Base-by-base conservation (phyloP, 2,888 invertebrate species). In the Galerucella calmariensis region DNA sequence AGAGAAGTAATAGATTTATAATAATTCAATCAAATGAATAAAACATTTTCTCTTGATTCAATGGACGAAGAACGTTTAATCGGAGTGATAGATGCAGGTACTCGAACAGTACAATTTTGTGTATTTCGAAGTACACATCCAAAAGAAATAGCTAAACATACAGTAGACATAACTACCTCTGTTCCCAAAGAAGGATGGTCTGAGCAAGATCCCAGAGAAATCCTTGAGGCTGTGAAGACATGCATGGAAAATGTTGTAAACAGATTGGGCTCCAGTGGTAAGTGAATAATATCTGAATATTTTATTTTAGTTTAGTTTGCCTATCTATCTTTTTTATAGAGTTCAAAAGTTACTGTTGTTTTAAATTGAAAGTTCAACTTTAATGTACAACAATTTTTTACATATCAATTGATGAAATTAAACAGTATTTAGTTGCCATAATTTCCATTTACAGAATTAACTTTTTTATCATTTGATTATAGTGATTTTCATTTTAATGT, bases 51-150 rank as follows among this genome's bases (percentile, higher is more conserved):
- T 44, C 20, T 63, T 63, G 35, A 63, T 44, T 41, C 11, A 56
- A 16, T 12, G 46, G 63, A 65, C 24, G 69, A 53, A 61, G 69
- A 69, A 46, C 68, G 74, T 12, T 65, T 97, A 53, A 91, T 99
- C 68, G 98, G 96, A 20, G 97, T 97, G 48, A 94, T 99, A 75
- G 97, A 98, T 86, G 97, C 97, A 85, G 98, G 98, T 77, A 98
- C 98, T n/a, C 94, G 95, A 82, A 95, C 95, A 1, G 85, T 88
- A 16, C 82, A 82, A 83, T 87, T 88, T 66, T 88, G 94, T 92
- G 90, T 95, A 78, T 95, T 92, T 86, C 92, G 92, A 83, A 93
- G 94, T 20, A 93, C 94, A 74, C 92, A 93, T 61, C 92, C 94
- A 24, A 92, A 94, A 78, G 94, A 97, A 86, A 86, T 97, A 62